These are phyloP conservation scores for Mesitornis unicolor DNA, from an alignment of 2,113 vertebrate genomes.

Conservation along the genomic window DNA sequence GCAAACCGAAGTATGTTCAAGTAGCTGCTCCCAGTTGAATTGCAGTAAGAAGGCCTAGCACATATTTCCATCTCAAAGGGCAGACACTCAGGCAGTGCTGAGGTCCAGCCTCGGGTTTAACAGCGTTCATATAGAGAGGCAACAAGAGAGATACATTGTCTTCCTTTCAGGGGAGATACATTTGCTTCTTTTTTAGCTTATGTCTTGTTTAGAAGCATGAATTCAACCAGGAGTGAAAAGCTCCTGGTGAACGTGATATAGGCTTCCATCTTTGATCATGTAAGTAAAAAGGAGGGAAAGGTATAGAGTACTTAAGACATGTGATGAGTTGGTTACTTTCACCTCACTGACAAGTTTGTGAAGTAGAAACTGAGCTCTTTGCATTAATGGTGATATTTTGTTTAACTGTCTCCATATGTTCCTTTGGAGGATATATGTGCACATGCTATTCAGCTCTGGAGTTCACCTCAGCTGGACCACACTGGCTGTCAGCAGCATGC, in stretches of 20 bases:
- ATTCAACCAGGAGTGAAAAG: background rate
- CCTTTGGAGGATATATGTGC: background rate
- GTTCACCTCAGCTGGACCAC: background rate
- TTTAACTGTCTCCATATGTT: background rate
- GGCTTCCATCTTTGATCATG: background rate
- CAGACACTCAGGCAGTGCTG: background rate
- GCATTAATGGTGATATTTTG: background rate
- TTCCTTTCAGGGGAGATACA: background rate
- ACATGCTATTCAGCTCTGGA: background rate
- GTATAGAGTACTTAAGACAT: background rate
- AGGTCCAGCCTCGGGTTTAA: background rate
- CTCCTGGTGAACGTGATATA: background rate
- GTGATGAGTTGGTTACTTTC: background rate
- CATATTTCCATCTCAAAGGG: rapidly evolving
- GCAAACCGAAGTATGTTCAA: background rate
- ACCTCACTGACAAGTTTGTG: background rate
- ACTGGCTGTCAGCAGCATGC: background rate
- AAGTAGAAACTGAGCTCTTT: background rate
- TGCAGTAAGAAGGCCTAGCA: background rate
- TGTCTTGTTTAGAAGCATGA: background rate
- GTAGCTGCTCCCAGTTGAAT: background rate
- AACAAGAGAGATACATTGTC: background rate
- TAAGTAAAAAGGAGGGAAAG: background rate
- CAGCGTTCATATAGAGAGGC: background rate
- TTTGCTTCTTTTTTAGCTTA: background rate